phyloP scores from a whole-genome alignment of 35 echinoderm and acorn worm species.

The Strongylocentrotus purpuratus region DNA sequence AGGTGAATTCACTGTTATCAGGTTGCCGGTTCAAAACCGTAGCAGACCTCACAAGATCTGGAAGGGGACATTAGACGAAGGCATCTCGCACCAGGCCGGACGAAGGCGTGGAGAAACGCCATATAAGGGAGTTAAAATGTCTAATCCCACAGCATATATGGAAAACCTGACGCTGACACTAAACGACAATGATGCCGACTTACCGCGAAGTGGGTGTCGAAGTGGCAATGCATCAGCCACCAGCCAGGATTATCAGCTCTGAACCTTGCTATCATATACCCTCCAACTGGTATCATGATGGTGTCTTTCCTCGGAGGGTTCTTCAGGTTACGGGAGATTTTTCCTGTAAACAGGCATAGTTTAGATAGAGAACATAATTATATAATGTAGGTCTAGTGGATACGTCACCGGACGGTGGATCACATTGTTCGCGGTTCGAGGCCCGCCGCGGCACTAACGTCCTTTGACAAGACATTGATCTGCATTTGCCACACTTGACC shows the following conservation, averaged over 20 bases:
- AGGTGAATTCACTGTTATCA: too few relatives aligned
- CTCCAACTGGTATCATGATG: constrained; percentile 72
- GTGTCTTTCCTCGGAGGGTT: constrained; percentile 80
- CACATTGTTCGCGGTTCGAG: too few relatives aligned
- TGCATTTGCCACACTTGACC: too few relatives aligned
- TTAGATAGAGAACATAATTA: background rate
- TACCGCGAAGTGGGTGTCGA: constrained; percentile 76
- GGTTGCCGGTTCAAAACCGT: background rate
- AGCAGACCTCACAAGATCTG: background rate
- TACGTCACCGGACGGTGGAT: too few relatives aligned
- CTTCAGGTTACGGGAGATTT: constrained; percentile 67
- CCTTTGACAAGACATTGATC: too few relatives aligned
- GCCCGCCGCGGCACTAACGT: too few relatives aligned
- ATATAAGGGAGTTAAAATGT: background rate
- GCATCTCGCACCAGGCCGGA: background rate
- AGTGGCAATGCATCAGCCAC: constrained; percentile 92
- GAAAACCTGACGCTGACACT: background rate
- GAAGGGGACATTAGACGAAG: background rate
- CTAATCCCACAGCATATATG: background rate
- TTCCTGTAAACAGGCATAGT: constrained; percentile 30
- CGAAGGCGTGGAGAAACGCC: background rate
- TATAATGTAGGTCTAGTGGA: too few relatives aligned
- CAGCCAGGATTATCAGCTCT: constrained; percentile 88
- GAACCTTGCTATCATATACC: constrained; percentile 77
- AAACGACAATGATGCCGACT: background rate